Evolutionary conservation across 2,113 vertebrate genomes (phyloP).

Genomic region (Oreochromis tanganicae): DNA sequence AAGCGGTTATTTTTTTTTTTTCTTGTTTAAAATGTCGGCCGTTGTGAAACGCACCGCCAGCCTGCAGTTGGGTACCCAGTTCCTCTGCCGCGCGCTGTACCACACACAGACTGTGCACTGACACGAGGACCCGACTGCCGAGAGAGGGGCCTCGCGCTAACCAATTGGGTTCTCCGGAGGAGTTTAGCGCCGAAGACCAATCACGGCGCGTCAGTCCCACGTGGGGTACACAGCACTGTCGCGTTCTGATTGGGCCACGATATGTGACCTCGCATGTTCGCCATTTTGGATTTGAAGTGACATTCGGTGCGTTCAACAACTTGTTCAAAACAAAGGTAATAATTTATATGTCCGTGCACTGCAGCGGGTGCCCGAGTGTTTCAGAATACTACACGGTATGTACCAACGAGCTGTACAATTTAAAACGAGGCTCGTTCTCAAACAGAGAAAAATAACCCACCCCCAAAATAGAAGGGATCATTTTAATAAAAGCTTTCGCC

Average conservation of each 20-base stretch:
- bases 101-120: slow-evolving; percentile 82
- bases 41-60: slow-evolving; percentile 43
- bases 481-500: not conserved
- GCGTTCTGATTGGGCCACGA: slow-evolving; percentile 65
- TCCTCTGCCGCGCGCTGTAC: slow-evolving; percentile 70
- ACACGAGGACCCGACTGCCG: slow-evolving; percentile 81
- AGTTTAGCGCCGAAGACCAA: slow-evolving; percentile 59
- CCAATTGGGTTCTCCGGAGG: slow-evolving; percentile 73
- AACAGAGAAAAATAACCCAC: not conserved
- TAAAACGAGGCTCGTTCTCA: not conserved
- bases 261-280: slow-evolving; percentile 76
- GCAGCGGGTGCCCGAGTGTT: not conserved
- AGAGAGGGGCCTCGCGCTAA: slow-evolving; percentile 70
- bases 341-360: slow-evolving; percentile 41
- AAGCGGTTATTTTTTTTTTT: not conserved
- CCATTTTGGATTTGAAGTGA: slow-evolving; percentile 83
- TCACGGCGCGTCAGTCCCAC: slow-evolving; percentile 69
- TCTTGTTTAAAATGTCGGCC: slow-evolving; percentile 35
- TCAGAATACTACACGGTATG: not conserved
- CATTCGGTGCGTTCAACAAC: slow-evolving; percentile 67
- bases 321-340: slow-evolving; percentile 71
- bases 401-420: not conserved
- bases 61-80: slow-evolving; percentile 44
- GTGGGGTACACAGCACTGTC: slow-evolving; percentile 61
- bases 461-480: not conserved